phyloP scores from a whole-genome alignment of 2,113 vertebrate genomes.

The Micromys minutus region DNA sequence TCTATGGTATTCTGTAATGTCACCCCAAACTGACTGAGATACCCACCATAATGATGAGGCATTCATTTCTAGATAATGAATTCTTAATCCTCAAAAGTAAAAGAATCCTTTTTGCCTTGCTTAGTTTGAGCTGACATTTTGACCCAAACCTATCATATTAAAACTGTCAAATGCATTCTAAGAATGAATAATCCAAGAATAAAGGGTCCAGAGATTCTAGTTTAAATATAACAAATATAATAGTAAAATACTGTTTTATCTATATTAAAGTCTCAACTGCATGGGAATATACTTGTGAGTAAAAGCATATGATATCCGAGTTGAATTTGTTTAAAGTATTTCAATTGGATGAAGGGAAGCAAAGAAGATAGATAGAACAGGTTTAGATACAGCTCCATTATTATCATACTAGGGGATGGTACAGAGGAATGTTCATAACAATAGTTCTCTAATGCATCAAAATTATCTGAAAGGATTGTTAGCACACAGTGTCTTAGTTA shows the following conservation, averaged over 20 bases:
- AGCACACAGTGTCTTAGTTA: background rate
- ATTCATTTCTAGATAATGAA: constrained; percentile 6
- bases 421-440: background rate
- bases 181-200: constrained; percentile 39
- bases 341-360: background rate
- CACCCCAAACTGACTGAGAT: background rate
- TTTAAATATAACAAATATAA: background rate
- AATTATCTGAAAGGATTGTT: background rate
- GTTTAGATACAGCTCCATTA: background rate
- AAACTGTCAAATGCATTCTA: constrained; percentile 37
- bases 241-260: background rate
- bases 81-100: constrained; percentile 23
- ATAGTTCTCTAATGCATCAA: background rate
- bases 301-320: background rate
- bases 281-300: background rate
- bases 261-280: constrained; percentile 12
- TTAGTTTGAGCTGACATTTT: constrained; percentile 3
- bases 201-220: background rate
- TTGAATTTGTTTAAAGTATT: constrained; percentile 42
- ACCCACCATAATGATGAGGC: background rate
- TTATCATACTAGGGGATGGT: background rate
- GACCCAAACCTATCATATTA: background rate
- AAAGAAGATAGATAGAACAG: background rate
- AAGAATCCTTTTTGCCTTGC: constrained; percentile 7
- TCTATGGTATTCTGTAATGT: background rate